These are phyloP conservation scores for Mythimna impura DNA, from an alignment of 2,888 invertebrate genomes.

Conservation along the genomic window DNA sequence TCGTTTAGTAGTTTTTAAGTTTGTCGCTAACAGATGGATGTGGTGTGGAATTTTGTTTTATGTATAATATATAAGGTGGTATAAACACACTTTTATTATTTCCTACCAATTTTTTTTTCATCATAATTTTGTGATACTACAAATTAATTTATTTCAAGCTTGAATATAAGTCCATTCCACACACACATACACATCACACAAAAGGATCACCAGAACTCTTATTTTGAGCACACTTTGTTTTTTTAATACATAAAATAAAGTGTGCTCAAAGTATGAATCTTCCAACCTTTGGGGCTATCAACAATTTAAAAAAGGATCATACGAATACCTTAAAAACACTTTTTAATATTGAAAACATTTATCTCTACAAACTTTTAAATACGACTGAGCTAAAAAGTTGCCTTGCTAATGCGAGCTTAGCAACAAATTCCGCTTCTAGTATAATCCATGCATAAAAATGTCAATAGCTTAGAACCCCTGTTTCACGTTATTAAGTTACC, in stretches of 20 bases:
- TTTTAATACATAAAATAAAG: neutral
- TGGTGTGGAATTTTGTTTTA: too few relatives aligned
- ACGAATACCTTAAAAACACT: neutral
- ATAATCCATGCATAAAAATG: constrained; percentile 45
- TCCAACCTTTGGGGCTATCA: neutral
- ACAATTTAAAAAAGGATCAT: too few relatives aligned
- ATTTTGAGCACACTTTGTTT: too few relatives aligned
- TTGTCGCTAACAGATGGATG: too few relatives aligned
- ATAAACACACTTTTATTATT: neutral
- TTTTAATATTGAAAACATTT: constrained; percentile 1
- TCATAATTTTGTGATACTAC: neutral
- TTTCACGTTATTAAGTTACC: constrained; percentile 29
- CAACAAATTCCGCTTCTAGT: constrained; percentile 13
- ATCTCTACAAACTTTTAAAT: neutral
- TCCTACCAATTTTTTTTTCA: neutral
- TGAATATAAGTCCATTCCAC: neutral
- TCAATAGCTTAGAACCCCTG: constrained; percentile 34
- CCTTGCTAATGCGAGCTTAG: neutral
- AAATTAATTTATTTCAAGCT: neutral
- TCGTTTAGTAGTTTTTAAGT: too few relatives aligned
- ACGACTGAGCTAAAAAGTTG: neutral
- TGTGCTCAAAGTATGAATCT: neutral
- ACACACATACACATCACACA: too few relatives aligned
- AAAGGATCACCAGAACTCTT: too few relatives aligned
- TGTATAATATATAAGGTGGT: too few relatives aligned